These are phyloP conservation scores for Lycophotia porphyrea DNA, from an alignment of 2,888 invertebrate genomes.

Conservation along the genomic window DNA sequence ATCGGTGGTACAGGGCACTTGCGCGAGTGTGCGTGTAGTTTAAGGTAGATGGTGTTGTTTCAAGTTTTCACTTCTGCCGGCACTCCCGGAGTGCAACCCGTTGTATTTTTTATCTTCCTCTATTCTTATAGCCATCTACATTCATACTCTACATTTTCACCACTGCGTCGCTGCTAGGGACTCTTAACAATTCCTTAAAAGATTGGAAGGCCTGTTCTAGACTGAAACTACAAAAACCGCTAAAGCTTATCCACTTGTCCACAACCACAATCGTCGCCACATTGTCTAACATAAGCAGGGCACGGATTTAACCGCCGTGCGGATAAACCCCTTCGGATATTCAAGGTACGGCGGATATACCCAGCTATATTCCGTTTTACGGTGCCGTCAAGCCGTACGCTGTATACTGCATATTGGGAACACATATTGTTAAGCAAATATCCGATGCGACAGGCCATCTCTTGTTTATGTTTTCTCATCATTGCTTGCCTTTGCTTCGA, in stretches of 20 bases:
- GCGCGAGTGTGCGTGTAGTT: too few relatives aligned
- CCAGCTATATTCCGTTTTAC: conserved; percentile 73
- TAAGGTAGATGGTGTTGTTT: too few relatives aligned
- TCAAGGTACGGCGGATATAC: conserved; percentile 67
- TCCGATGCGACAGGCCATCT: conserved; percentile 69
- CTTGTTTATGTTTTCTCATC: conserved; percentile 68
- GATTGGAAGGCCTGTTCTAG: too few relatives aligned
- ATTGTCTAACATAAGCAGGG: conserved; percentile 70
- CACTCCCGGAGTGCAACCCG: too few relatives aligned
- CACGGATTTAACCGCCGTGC: conserved; percentile 60
- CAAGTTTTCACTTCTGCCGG: too few relatives aligned
- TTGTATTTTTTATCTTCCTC: too few relatives aligned
- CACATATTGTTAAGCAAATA: conserved; percentile 81
- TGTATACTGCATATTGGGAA: conserved; percentile 80
- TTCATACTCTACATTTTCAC: too few relatives aligned
- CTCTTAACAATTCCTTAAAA: too few relatives aligned
- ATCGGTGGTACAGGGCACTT: too few relatives aligned
- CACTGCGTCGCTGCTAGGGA: too few relatives aligned
- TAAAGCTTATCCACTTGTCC: conserved; percentile 27
- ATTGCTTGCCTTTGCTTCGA: conserved; percentile 53
- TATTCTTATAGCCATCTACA: too few relatives aligned
- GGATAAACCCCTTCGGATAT: conserved; percentile 69
- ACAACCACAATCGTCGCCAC: conserved; percentile 64
- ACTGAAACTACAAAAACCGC: conserved; percentile 54
- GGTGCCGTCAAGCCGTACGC: conserved; percentile 69